A percentile compares a stretch with the other conserved stretches of the same genome.
Conservation (phyloP, 1,140 invertebrate species). For the Drosophila auraria region DNA sequence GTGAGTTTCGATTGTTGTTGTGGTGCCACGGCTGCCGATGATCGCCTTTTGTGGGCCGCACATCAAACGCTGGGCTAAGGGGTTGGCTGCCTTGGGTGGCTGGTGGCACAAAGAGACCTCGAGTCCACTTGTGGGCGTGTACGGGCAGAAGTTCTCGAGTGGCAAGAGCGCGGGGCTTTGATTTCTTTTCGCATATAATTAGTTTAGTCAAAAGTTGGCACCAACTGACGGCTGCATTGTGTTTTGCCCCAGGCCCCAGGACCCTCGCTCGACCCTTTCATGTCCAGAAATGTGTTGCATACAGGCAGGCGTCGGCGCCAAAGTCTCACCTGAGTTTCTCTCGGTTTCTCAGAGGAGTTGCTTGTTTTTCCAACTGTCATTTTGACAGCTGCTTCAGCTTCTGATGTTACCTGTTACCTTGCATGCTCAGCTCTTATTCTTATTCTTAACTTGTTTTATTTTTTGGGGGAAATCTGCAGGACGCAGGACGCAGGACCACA, state of each 20-base stretch:
- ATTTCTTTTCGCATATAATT: slow-evolving; percentile 72
- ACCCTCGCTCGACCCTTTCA: background rate
- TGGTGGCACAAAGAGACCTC: slow-evolving; percentile 7
- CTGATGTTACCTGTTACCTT: slow-evolving; percentile 22
- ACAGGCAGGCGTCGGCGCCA: slow-evolving; percentile 49
- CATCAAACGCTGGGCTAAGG: slow-evolving; percentile 54
- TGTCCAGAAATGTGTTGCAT: slow-evolving; percentile 62
- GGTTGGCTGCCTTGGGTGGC: slow-evolving; percentile 3
- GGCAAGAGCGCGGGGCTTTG: slow-evolving; percentile 39
- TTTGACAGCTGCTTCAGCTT: slow-evolving; percentile 71
- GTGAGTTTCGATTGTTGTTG: slow-evolving; percentile 28
- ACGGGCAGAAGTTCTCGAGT: slow-evolving; percentile 64
- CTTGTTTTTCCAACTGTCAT: slow-evolving; percentile 78
- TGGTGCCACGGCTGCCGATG: slow-evolving; percentile 33
- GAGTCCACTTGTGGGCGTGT: slow-evolving; percentile 67
- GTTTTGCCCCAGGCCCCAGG: background rate
- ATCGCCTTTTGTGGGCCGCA: slow-evolving; percentile 54
- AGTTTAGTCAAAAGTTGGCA: slow-evolving; percentile 70
- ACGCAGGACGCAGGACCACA: slow-evolving; percentile 18
- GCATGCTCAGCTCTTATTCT: slow-evolving; percentile 49
- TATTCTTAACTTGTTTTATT: slow-evolving; percentile 47
- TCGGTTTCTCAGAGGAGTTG: slow-evolving; percentile 17
- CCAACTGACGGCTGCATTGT: slow-evolving; percentile 37
- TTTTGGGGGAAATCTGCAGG: slow-evolving; percentile 19
- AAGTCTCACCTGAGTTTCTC: slow-evolving; percentile 53